These are phyloP conservation scores for Crotalus tigris DNA, from an alignment of 2,113 vertebrate species.

Conservation along the genomic window DNA sequence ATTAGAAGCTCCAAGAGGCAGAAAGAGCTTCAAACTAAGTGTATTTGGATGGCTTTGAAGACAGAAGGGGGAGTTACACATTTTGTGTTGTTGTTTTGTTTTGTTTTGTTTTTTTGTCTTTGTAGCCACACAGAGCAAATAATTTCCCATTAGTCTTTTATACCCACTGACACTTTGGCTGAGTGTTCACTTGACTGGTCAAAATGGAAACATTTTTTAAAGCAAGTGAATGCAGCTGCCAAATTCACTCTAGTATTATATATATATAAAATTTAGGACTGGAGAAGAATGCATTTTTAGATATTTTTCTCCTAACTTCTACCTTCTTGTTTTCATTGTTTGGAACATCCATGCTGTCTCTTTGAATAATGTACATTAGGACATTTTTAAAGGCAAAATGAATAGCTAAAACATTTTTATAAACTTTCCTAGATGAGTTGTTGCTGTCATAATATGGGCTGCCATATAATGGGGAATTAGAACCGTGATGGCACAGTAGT, in stretches of 20 bases:
- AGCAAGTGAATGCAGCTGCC: neutral
- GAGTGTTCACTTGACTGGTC: neutral
- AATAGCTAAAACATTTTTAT: neutral
- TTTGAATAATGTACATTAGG: accelerated
- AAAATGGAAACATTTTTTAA: neutral
- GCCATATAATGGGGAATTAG: neutral
- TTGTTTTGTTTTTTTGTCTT: neutral
- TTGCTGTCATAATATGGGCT: neutral
- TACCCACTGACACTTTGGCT: conserved; percentile 4
- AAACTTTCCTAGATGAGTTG: neutral
- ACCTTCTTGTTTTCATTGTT: neutral
- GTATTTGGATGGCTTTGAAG: conserved; percentile 7
- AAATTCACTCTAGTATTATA: neutral
- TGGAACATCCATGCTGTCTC: neutral
- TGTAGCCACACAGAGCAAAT: conserved; percentile 12
- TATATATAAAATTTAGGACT: neutral
- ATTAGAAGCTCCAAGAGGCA: conserved; percentile 18
- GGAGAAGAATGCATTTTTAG: neutral
- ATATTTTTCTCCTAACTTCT: neutral
- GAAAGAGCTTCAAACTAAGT: conserved; percentile 4
- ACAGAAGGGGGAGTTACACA: neutral
- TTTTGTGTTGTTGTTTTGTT: no score
- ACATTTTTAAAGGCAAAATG: neutral
- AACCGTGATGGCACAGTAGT: neutral
- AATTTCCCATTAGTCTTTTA: neutral